These are phyloP conservation scores for Ochlodes sylvanus DNA, from an alignment of 2,888 invertebrate species.

Conservation along the genomic window DNA sequence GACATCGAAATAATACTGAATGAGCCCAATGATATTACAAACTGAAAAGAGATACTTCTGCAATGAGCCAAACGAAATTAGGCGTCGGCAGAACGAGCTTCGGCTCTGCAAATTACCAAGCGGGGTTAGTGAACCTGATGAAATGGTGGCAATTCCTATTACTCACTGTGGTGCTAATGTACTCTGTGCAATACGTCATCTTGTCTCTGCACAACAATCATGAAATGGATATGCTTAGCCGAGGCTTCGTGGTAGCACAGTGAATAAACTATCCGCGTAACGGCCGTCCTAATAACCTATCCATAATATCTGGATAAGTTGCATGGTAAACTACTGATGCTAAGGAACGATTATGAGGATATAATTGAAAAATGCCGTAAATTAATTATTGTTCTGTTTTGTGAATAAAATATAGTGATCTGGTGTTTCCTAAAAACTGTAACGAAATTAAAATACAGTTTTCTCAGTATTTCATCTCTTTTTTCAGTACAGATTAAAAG, in stretches of 20 bases:
- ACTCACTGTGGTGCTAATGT: slow-evolving; percentile 61
- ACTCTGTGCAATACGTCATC: slow-evolving; percentile 57
- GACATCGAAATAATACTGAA: not conserved
- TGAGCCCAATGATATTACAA: not conserved
- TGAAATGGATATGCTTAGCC: slow-evolving; percentile 61
- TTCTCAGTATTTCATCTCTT: no score
- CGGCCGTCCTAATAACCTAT: no score
- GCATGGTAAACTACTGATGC: no score
- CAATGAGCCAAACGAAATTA: slow-evolving; percentile 44
- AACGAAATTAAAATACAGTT: no score
- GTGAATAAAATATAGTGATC: no score
- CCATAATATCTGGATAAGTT: no score
- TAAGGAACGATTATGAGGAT: no score
- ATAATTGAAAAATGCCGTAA: not conserved
- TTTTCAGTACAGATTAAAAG: no score
- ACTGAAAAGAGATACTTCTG: no score
- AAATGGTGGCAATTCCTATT: slow-evolving; percentile 55
- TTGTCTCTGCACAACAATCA: slow-evolving; percentile 51
- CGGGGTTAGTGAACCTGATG: slow-evolving; percentile 55
- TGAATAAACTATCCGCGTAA: not conserved
- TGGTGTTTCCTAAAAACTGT: no score
- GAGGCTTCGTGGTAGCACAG: slow-evolving; percentile 55
- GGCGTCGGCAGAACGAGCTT: slow-evolving; percentile 54
- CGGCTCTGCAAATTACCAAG: slow-evolving; percentile 52
- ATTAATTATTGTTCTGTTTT: not conserved